These are phyloP conservation scores for Drosophila kikkawai DNA, from an alignment of 1,140 invertebrate genomes.

Conservation along the genomic window DNA sequence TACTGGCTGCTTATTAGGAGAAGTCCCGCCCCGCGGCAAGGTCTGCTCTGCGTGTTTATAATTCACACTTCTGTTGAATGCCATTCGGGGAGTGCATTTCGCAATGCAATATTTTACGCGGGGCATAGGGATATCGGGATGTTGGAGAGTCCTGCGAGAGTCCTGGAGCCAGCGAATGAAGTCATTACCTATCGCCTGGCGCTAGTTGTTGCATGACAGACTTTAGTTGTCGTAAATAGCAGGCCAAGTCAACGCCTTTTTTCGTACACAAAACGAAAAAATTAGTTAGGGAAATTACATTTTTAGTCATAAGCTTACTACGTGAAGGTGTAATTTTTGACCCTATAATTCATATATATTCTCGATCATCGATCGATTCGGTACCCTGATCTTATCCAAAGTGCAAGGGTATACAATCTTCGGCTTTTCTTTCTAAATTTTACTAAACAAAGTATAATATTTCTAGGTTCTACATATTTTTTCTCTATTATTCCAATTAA, in stretches of 20 bases:
- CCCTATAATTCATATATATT: too few relatives aligned
- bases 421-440: too few relatives aligned
- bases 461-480: too few relatives aligned
- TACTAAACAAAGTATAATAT: neutral
- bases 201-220: slow-evolving; percentile 63
- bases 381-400: too few relatives aligned
- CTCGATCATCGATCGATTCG: too few relatives aligned
- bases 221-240: slow-evolving; percentile 56
- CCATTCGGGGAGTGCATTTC: slow-evolving; percentile 50
- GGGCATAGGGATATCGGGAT: neutral
- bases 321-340: too few relatives aligned
- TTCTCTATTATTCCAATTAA: slow-evolving; percentile 21
- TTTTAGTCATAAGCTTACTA: too few relatives aligned
- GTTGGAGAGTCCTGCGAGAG: neutral
- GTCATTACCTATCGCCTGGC: slow-evolving; percentile 60
- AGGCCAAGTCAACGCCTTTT: slow-evolving; percentile 39
- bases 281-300: neutral
- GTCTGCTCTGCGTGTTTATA: slow-evolving; percentile 77
- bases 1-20: slow-evolving; percentile 53
- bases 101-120: slow-evolving; percentile 38
- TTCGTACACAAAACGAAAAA: slow-evolving; percentile 5
- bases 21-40: slow-evolving; percentile 23
- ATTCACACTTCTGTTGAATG: slow-evolving; percentile 77
- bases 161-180: slow-evolving; percentile 46
- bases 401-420: too few relatives aligned